Evolutionary conservation across 2,888 invertebrate species (phyloP), one percentile per base, ranked within the genome.

Genomic region (Tinea trinotella): DNA sequence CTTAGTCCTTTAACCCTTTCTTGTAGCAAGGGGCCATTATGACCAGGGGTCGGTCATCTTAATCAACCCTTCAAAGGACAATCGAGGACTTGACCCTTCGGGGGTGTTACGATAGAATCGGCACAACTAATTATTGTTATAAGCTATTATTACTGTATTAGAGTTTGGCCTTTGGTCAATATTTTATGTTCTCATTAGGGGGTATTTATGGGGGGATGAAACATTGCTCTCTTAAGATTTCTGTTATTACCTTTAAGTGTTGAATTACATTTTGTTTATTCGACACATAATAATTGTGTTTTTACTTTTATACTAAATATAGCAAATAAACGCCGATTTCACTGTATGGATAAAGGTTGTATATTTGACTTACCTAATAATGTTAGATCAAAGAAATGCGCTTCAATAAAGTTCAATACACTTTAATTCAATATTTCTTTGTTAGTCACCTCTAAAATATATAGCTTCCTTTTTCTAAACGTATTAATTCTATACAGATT

Each of bases 21-120:
- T 20, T 48, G 53, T 36, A 44, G n/a, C 18, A 9, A 35, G 62
- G 68, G 72, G 72, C 70, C 74, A 72, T 75, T 76, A 71, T 60
- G 66, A 64, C 63, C 62, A 61, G 59, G 59, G 52, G 64, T 68
- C 67, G 81, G 80, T 75, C 81, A 79, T 84, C 83, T 84, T 81
- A 82, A 82, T 82, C 81, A 79, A 77, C 80, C 83, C 80, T 75
- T 77, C 78, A 76, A 78, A 79, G 82, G 79, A 78, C 83, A 76
- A 82, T 79, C 80, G 79, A 68, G 44, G 22, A 55, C 73, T 78
- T 76, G 76, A 79, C 79, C 80, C 77, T 66, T 52, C 35, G 60
- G 71, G 74, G 50, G 48, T 20, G 68, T 62, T 46, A n/a, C 48
- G 54, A 55, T 55, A 55, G 64, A 69, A 71, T 71, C 66, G 65